phyloP scores from a whole-genome alignment of 2,797 vertebrate genomes.

The Melanotaenia parkinsoni region DNA sequence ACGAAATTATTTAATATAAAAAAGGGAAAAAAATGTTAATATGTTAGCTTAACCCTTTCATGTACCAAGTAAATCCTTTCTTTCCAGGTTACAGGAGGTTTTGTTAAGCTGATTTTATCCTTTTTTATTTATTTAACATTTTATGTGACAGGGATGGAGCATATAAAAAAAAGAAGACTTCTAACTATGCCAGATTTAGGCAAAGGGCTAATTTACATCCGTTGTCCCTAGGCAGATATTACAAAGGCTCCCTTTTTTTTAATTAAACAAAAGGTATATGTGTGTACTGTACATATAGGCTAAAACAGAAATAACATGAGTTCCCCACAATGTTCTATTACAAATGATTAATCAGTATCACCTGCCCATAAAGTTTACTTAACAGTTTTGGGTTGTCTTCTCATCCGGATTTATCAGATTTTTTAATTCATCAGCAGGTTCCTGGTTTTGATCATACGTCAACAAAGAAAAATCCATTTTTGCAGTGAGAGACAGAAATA shows the following conservation, averaged over 20 bases:
- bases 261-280: no score
- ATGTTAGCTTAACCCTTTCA: background rate
- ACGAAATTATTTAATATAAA: background rate
- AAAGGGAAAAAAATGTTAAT: background rate
- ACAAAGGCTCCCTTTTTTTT: no score
- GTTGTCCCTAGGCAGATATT: no score
- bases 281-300: no score
- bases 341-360: background rate
- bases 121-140: no score
- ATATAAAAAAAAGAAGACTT: no score
- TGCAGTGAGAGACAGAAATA: slow-evolving; percentile 53
- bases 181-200: no score
- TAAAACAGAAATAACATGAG: background rate
- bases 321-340: background rate
- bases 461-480: slow-evolving; percentile 58
- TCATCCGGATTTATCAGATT: slow-evolving; percentile 11
- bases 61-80: background rate
- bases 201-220: no score
- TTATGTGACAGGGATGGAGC: no score
- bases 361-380: background rate
- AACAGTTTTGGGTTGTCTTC: background rate
- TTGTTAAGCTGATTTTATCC: no score
- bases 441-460: slow-evolving; percentile 58
- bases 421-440: slow-evolving; percentile 46
- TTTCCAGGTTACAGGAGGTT: no score